Percentiles rank a stretch among this genome's conserved stretches.
These are phyloP conservation scores for Zelleria hepariella DNA, from an alignment of 2,888 invertebrate species.

Conservation along the genomic window DNA sequence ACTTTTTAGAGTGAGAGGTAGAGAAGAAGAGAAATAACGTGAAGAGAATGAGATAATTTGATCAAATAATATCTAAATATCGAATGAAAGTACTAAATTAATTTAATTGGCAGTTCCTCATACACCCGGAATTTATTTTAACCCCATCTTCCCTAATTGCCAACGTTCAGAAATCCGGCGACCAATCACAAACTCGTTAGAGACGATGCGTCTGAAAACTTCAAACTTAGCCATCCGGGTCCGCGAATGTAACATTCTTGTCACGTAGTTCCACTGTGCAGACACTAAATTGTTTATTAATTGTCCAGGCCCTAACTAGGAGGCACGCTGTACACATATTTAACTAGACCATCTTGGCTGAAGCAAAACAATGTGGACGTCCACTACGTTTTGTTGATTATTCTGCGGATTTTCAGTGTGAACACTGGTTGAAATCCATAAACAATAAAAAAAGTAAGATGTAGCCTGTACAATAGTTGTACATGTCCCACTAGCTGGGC, in stretches of 20 bases:
- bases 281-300: conserved; percentile 33
- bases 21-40: too few species aligned
- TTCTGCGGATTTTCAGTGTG: too few species aligned
- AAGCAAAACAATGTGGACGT: neutral
- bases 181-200: conserved; percentile 8
- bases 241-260: conserved; percentile 14
- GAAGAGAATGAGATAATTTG: too few species aligned
- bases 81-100: too few species aligned
- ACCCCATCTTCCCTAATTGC: neutral
- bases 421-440: too few species aligned
- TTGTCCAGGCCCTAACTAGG: conserved; percentile 20
- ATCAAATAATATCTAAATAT: too few species aligned
- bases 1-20: too few species aligned
- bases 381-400: too few species aligned
- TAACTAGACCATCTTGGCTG: neutral
- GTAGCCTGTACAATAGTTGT: too few species aligned
- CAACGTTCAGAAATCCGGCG: neutral
- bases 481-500: too few species aligned
- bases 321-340: neutral
- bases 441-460: too few species aligned
- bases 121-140: neutral
- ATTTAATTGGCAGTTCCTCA: neutral
- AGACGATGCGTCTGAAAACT: neutral
- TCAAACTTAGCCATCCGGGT: neutral
- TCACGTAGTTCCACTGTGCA: conserved; percentile 18